Evolutionary conservation across 35 echinoderm and acorn worm genomes (phyloP).

Genomic region (Ptychodera flava): DNA sequence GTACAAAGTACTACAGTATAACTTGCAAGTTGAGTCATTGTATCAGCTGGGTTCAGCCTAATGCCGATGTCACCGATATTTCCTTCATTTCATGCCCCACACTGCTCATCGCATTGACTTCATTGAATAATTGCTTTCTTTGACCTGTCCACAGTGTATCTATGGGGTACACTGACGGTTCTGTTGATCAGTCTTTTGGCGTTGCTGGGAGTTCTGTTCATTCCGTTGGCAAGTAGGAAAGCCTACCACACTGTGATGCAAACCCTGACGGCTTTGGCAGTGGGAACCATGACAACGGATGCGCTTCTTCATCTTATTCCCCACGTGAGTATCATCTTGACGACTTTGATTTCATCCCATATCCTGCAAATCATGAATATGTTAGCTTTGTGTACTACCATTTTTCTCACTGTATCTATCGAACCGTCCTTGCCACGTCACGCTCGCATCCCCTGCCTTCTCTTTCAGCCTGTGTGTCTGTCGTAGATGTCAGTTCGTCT

Average conservation of each 20-base stretch:
- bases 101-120: too few species aligned
- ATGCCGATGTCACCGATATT: too few species aligned
- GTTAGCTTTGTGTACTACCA: neutral
- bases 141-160: slow-evolving; percentile 63
- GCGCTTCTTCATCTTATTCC: slow-evolving; percentile 72
- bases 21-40: too few species aligned
- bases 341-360: neutral
- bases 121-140: too few species aligned
- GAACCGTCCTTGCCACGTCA: neutral
- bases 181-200: slow-evolving; percentile 33
- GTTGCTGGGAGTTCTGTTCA: slow-evolving; percentile 33
- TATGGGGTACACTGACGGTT: slow-evolving; percentile 39
- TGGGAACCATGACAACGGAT: slow-evolving; percentile 59
- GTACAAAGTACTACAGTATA: too few species aligned
- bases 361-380: neutral
- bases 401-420: neutral
- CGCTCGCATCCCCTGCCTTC: neutral
- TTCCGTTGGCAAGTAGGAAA: slow-evolving; percentile 40
- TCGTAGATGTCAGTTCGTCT: neutral
- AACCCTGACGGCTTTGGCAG: slow-evolving; percentile 66
- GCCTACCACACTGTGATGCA: slow-evolving; percentile 51
- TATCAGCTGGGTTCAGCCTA: too few species aligned
- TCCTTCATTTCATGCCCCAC: too few species aligned
- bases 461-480: neutral
- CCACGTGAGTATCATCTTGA: slow-evolving; percentile 23